A percentile compares a stretch with the other conserved stretches of the same genome.
These are phyloP conservation scores for Calidris pygmaea DNA, from an alignment of 2,113 vertebrate genomes.

Conservation along the genomic window DNA sequence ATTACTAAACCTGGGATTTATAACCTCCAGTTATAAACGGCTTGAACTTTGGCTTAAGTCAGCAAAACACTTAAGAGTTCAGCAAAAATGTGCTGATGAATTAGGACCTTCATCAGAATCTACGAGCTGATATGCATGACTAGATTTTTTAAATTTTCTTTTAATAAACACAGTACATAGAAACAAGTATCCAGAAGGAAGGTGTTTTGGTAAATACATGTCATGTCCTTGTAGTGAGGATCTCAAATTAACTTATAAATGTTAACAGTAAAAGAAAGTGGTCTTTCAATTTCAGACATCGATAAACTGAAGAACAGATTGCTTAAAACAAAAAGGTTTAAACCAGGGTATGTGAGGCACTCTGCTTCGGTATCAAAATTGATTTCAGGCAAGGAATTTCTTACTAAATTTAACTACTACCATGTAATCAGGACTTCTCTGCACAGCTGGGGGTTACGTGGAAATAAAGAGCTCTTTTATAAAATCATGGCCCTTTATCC, in stretches of 20 bases:
- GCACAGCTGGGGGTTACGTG: neutral
- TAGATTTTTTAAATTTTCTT: neutral
- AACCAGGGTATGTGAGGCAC: neutral
- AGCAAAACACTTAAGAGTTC: neutral
- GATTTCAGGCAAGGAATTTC: slow-evolving; percentile 6
- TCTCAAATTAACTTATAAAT: neutral
- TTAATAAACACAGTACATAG: neutral
- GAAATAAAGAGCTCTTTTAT: slow-evolving; percentile 34
- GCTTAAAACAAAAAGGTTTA: neutral
- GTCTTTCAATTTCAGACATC: neutral
- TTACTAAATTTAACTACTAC: slow-evolving; percentile 31
- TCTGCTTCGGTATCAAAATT: neutral
- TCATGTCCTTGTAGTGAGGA: neutral
- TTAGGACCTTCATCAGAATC: neutral
- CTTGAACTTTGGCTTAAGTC: neutral
- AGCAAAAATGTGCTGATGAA: slow-evolving; percentile 10
- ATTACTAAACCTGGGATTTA: slow-evolving; percentile 4
- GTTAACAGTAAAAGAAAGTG: neutral
- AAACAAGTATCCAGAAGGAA: neutral
- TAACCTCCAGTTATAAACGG: neutral
- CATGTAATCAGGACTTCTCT: slow-evolving; percentile 28
- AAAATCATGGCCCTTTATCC: neutral
- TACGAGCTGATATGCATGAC: neutral
- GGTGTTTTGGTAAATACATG: neutral
- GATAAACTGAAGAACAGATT: neutral